A percentile compares a stretch with the other conserved stretches of the same genome.
Evolutionary conservation across 2,888 invertebrate species (phyloP).

Genomic region (Cantharis nigra): DNA sequence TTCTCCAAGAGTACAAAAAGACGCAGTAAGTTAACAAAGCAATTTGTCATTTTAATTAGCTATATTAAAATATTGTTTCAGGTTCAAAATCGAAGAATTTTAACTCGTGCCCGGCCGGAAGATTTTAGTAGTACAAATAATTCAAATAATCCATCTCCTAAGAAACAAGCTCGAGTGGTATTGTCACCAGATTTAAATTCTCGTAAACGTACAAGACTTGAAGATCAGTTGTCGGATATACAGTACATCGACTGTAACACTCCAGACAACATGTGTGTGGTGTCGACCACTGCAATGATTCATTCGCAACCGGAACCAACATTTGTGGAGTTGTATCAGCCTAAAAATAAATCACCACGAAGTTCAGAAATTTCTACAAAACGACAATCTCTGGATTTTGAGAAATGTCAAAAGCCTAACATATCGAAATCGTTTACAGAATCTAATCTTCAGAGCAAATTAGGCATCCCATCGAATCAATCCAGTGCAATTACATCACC

Average conservation of each 20-base stretch:
- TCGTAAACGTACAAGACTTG: slow-evolving; percentile 71
- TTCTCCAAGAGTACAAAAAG: slow-evolving; percentile 60
- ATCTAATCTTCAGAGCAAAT: slow-evolving; percentile 44
- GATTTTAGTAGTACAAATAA: slow-evolving; percentile 61
- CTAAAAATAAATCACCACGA: slow-evolving; percentile 52
- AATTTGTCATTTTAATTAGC: background rate
- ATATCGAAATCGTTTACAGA: slow-evolving; percentile 52
- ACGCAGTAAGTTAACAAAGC: slow-evolving; percentile 41
- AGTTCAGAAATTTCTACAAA: slow-evolving; percentile 47
- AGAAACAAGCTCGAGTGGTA: slow-evolving; percentile 63
- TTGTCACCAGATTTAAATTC: slow-evolving; percentile 59
- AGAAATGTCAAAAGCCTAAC: slow-evolving; percentile 30
- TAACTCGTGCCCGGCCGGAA: slow-evolving; percentile 60
- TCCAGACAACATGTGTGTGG: slow-evolving; percentile 62
- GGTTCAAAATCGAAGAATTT: slow-evolving; percentile 55
- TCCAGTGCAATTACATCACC: slow-evolving; percentile 46
- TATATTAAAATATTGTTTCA: slow-evolving; percentile 43
- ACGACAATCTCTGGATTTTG: slow-evolving; percentile 51
- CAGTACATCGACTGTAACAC: slow-evolving; percentile 82
- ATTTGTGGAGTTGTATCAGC: slow-evolving; percentile 46
- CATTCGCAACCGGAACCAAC: slow-evolving; percentile 39
- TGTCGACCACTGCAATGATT: slow-evolving; percentile 50
- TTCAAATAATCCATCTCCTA: slow-evolving; percentile 64
- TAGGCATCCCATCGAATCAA: slow-evolving; percentile 36
- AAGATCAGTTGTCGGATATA: slow-evolving; percentile 78